These are phyloP conservation scores for Rhinolophus ferrumequinum DNA, from an alignment of 2,113 vertebrate species.

Conservation along the genomic window DNA sequence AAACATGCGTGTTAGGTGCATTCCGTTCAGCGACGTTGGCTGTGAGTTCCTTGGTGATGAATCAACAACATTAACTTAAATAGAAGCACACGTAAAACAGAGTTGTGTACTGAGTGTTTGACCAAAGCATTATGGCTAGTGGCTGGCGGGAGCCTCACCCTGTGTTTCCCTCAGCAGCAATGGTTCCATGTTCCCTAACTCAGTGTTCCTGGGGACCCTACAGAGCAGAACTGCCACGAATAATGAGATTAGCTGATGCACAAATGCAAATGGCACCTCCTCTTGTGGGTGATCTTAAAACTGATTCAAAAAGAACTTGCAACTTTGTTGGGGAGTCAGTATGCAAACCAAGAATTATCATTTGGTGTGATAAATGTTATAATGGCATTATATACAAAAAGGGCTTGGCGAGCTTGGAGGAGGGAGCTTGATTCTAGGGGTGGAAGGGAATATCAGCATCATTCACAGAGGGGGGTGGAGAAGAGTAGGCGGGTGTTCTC, in stretches of 20 bases:
- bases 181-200: not conserved
- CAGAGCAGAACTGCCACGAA: not conserved
- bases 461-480: not conserved
- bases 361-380: not conserved
- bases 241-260: not conserved
- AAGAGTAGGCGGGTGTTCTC: not conserved
- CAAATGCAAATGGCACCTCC: not conserved
- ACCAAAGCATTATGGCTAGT: not conserved
- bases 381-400: not conserved
- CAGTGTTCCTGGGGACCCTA: not conserved
- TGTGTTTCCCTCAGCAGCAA: not conserved
- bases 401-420: not conserved
- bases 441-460: not conserved
- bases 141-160: not conserved
- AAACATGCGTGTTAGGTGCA: not conserved
- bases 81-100: not conserved
- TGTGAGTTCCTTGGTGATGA: not conserved
- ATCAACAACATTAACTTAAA: not conserved
- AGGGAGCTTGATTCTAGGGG: not conserved
- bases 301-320: not conserved
- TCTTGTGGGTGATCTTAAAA: not conserved
- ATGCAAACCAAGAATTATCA: not conserved
- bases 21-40: not conserved
- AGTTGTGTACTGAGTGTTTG: not conserved
- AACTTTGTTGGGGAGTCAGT: not conserved